Evolutionary conservation across 1,140 invertebrate species (phyloP), one percentile per base, ranked within the genome.

Genomic region (Oppia nitens): DNA sequence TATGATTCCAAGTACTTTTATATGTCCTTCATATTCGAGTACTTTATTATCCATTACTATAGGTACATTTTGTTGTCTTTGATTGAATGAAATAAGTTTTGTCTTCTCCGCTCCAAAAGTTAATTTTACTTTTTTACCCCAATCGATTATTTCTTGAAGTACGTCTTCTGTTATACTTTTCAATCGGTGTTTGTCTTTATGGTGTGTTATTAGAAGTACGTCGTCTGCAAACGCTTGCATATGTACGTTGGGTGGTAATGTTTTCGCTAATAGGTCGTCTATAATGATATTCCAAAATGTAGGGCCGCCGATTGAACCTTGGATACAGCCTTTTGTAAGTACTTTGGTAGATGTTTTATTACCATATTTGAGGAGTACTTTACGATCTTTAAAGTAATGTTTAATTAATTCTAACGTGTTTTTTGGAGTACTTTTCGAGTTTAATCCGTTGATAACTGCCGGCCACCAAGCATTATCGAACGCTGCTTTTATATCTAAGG

Each of bases 401-500:
- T 51, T 3, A 1, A 53, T 11, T 2, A 59, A 2, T n/a, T 20
- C 9, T 26, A 51, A 28, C 4, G 45, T 17, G 21, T 59, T 32
- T 2, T 3, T 40, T 9, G 48, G 49, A 3, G 12, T 3, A 1
- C 23, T 2, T 2, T 6, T 4, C 2, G 14, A 1, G 9, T 29
- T 0, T n/a, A 59, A 21, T 1, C 4, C 3, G 12, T 52, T 40
- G 2, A 17, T 23, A 27, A 59, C 24, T 3, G 1, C 25, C n/a
- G 26, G 49, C 48, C 48, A 59, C 27, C 49, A 40, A 0, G 26
- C 25, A 27, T 51, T 52, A 45, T 59, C 49, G 40, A 59, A 59
- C 0, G 57, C 57, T 12, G 27, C 57, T 1, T 11, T 20, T 1
- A 52, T 52, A 14, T 59, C 57, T 11, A 59, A n/a, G 9, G 57